Conservation (phyloP, 2,797 vertebrate genomes). For the Momotus momota region DNA sequence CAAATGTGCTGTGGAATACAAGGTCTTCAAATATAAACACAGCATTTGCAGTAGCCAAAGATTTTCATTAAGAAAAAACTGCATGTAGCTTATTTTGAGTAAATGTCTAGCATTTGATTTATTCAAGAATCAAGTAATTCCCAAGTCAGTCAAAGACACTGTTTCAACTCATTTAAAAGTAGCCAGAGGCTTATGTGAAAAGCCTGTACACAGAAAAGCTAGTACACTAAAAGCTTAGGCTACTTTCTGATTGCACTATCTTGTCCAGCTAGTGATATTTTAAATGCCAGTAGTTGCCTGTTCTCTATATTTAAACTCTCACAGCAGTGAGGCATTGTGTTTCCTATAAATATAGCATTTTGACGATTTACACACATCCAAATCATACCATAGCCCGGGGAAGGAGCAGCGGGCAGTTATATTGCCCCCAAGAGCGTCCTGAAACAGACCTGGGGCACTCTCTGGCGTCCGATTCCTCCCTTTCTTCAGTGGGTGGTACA, state of each 20-base stretch:
- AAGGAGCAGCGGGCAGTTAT: not conserved
- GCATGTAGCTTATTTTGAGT: not conserved
- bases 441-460: not conserved
- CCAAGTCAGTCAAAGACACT: not conserved
- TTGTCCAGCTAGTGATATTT: conserved; percentile 51
- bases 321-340: conserved; percentile 38
- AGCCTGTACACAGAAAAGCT: not conserved
- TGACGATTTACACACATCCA: not conserved
- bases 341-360: conserved; percentile 59
- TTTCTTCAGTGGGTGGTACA: not conserved
- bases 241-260: conserved; percentile 55
- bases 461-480: rapidly evolving
- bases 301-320: conserved; percentile 63
- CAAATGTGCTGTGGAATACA: not conserved
- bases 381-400: not conserved
- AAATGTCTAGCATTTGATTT: not conserved
- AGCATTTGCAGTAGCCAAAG: not conserved
- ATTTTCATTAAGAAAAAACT: not conserved
- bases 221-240: not conserved
- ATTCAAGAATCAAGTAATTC: not conserved
- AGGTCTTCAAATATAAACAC: rapidly evolving
- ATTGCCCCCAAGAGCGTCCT: not conserved
- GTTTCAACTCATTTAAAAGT: not conserved
- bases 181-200: not conserved
- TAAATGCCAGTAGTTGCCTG: conserved; percentile 43